These are phyloP conservation scores for Drosophila suzukii DNA, from an alignment of 1,140 invertebrate genomes.

Conservation along the genomic window DNA sequence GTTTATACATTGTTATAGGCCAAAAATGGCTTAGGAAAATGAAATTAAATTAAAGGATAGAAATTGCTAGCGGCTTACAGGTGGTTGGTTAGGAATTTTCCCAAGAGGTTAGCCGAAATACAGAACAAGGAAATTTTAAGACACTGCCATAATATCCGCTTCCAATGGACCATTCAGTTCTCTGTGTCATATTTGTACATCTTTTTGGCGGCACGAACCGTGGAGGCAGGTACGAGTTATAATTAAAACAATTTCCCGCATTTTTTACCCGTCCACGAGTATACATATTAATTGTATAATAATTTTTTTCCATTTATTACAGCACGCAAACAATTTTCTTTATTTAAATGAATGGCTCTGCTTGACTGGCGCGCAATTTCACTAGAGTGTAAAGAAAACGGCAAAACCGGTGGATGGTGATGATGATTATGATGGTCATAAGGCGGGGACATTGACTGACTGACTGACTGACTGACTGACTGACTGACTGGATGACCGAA, in stretches of 20 bases:
- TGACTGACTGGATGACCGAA: slow-evolving; percentile 11
- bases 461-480: slow-evolving; percentile 17
- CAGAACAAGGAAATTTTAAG: not conserved
- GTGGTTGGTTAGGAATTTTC: slow-evolving; percentile 18
- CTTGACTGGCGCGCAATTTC: slow-evolving; percentile 74
- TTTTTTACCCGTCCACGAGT: slow-evolving; percentile 21
- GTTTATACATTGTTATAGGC: slow-evolving; percentile 61
- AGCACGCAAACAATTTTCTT: slow-evolving; percentile 73
- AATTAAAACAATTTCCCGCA: slow-evolving; percentile 26
- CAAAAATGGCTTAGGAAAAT: slow-evolving; percentile 39
- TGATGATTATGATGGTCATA: slow-evolving; percentile 21
- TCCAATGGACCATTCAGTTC: slow-evolving; percentile 24
- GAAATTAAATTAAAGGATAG: slow-evolving; percentile 23
- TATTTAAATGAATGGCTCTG: slow-evolving; percentile 76
- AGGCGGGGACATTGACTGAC: slow-evolving; percentile 24
- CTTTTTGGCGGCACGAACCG: slow-evolving; percentile 51
- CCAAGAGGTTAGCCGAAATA: not conserved
- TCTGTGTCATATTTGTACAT: slow-evolving; percentile 17
- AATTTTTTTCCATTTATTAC: slow-evolving; percentile 69
- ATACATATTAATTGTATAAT: slow-evolving; percentile 73
- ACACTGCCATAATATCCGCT: slow-evolving; percentile 17
- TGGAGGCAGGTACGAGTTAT: slow-evolving; percentile 53
- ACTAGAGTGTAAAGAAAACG: slow-evolving; percentile 43
- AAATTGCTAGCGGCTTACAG: slow-evolving; percentile 16
- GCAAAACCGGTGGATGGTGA: slow-evolving; percentile 26